These are phyloP conservation scores for Octodon degus DNA, from an alignment of 2,113 vertebrate genomes.

Conservation along the genomic window DNA sequence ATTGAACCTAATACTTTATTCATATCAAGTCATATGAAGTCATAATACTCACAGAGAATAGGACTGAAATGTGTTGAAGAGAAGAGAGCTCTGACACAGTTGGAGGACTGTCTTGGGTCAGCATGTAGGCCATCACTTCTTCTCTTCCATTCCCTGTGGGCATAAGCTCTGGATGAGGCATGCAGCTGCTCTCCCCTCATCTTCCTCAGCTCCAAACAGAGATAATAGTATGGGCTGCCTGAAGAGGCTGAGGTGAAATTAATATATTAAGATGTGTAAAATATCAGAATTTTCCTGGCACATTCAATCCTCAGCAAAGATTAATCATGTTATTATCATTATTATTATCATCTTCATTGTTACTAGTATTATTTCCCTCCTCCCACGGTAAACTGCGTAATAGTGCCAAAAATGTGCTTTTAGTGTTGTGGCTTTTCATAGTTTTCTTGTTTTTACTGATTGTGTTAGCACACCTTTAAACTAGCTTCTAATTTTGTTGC, in stretches of 20 bases:
- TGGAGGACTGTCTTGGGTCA: background rate
- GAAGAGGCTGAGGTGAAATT: background rate
- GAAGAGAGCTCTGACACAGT: background rate
- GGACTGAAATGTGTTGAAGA: background rate
- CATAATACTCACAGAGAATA: background rate
- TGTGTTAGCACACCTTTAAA: background rate
- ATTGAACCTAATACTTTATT: background rate
- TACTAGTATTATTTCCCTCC: background rate
- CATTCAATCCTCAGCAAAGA: background rate
- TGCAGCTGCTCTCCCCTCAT: background rate
- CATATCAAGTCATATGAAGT: background rate
- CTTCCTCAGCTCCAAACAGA: background rate
- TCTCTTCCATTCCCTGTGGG: background rate
- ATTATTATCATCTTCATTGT: background rate
- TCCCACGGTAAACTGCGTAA: background rate
- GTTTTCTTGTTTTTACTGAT: conserved; percentile 3
- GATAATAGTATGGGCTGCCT: background rate
- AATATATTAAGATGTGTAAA: background rate
- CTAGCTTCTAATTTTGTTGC: background rate
- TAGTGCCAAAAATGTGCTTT: background rate
- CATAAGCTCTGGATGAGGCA: background rate
- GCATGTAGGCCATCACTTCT: background rate
- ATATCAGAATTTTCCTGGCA: background rate
- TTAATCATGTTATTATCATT: background rate
- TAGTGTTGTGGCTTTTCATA: background rate